These are phyloP conservation scores for Gymnoscelis rufifasciata DNA, from an alignment of 2,888 invertebrate species.

Conservation along the genomic window DNA sequence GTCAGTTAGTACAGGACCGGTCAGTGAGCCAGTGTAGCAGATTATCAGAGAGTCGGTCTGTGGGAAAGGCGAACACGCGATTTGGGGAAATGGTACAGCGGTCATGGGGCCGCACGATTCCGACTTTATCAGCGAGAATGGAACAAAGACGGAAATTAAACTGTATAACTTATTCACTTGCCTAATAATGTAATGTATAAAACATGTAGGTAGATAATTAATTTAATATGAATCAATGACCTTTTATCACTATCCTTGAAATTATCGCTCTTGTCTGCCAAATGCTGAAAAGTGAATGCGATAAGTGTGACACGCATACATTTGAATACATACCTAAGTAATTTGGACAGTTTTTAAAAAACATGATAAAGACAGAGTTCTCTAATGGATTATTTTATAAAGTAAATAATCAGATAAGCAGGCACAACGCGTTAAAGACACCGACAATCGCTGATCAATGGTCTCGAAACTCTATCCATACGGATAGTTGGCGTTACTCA, in stretches of 20 bases:
- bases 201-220: not conserved
- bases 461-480: not conserved
- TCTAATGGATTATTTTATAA: no score
- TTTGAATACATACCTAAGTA: slow-evolving; percentile 6
- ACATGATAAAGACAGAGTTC: not conserved
- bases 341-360: not conserved
- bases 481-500: not conserved
- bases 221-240: slow-evolving; percentile 54
- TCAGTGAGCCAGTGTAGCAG: slow-evolving; percentile 47
- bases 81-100: slow-evolving; percentile 58
- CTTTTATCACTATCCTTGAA: slow-evolving; percentile 69
- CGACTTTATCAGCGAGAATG: slow-evolving; percentile 1
- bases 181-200: not conserved
- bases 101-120: slow-evolving; percentile 42
- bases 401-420: not conserved
- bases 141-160: not conserved
- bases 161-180: not conserved
- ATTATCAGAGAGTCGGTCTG: slow-evolving; percentile 41
- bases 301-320: slow-evolving; percentile 18
- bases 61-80: slow-evolving; percentile 53
- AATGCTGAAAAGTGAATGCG: slow-evolving; percentile 35
- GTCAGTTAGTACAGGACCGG: slow-evolving; percentile 32
- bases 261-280: slow-evolving; percentile 53
- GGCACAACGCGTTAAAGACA: slow-evolving; percentile 1
- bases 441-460: not conserved